A percentile compares a stretch with the other conserved stretches of the same genome.
These are phyloP conservation scores for Girardinus metallicus DNA, from an alignment of 2,797 vertebrate genomes.

Conservation along the genomic window DNA sequence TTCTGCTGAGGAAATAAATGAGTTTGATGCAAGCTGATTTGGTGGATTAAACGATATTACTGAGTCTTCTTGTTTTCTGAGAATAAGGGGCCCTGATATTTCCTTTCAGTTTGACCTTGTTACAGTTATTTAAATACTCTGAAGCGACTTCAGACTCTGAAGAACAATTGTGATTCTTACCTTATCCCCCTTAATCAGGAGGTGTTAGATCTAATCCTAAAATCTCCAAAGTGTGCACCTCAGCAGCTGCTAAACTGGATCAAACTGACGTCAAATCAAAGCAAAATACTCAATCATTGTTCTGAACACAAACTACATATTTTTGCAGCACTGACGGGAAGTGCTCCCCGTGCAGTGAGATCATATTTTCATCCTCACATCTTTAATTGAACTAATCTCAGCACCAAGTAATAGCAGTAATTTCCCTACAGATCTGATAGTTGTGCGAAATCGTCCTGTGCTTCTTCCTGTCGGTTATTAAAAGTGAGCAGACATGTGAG, in stretches of 20 bases:
- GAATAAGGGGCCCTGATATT: not conserved
- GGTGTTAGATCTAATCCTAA: not conserved
- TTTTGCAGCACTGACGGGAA: not conserved
- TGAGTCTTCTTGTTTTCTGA: not conserved
- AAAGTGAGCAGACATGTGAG: conserved; percentile 28
- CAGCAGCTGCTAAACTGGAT: not conserved
- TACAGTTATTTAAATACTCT: not conserved
- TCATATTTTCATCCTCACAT: conserved; percentile 20
- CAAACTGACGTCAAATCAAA: not conserved
- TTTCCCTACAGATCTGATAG: conserved; percentile 29
- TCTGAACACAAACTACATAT: not conserved
- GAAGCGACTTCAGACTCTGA: no score
- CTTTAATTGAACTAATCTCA: conserved; percentile 19
- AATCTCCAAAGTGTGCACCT: not conserved
- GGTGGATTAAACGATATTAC: not conserved
- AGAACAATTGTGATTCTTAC: not conserved
- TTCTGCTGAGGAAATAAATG: not conserved
- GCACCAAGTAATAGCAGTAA: conserved; percentile 29
- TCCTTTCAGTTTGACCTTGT: not conserved
- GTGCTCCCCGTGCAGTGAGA: not conserved
- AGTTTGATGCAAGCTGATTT: not conserved
- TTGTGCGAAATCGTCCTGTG: conserved; percentile 16
- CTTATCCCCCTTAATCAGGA: not conserved
- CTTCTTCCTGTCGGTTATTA: conserved; percentile 26
- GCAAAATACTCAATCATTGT: not conserved